Evolutionary conservation across 37 sponge, comb jelly and placozoan genomes (phyloP), one percentile per base, ranked within the genome.

Genomic region (Crambe crambe): DNA sequence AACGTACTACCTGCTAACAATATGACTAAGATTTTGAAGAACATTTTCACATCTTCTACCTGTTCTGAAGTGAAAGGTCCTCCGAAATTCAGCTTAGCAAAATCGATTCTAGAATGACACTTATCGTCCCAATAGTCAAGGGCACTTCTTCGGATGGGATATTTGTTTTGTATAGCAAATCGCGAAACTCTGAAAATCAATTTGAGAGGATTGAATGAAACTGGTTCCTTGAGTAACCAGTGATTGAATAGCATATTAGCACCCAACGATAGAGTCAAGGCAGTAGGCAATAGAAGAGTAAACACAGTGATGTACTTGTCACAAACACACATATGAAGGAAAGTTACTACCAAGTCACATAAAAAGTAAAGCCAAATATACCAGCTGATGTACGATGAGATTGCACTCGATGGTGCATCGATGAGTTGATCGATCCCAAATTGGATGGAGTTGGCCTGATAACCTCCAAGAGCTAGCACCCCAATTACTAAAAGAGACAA

Each of bases 11-110:
- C 23, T 26, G 27, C 25, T 60, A 20, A 4, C 5, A 60, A 4
- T n/a, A 60, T 60, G 26, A 60, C 25, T 22, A 60, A 6, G 27
- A 60, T 60, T 60, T 25, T 20, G 17, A 60, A 47, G 51, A 47
- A 47, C 6, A 47, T 68, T 37, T 68, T 68, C 38, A 68, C 68
- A 68, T 68, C 68, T 34, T 68, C 68, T 3, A 68, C 40, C 10
- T 63, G 42, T 63, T 39, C 71, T 26, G 42, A 27, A 27, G 64
- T 59, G 64, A 73, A 73, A 68, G 68, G 68, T 37, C 68, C 68
- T 37, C 64, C 77, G 59, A 60, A 76, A 15, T 47, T 47, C 10
- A 15, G 6, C 51, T 47, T 47, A 37, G 63, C 77, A 18, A 76
- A 22, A 23, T 76, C 77, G 8, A 76, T 38, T 40, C 74, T 47